Evolutionary conservation across 35 echinoderm and acorn worm species (phyloP), one percentile per base, ranked within the genome.

Genomic region (Strongylocentrotus purpuratus): DNA sequence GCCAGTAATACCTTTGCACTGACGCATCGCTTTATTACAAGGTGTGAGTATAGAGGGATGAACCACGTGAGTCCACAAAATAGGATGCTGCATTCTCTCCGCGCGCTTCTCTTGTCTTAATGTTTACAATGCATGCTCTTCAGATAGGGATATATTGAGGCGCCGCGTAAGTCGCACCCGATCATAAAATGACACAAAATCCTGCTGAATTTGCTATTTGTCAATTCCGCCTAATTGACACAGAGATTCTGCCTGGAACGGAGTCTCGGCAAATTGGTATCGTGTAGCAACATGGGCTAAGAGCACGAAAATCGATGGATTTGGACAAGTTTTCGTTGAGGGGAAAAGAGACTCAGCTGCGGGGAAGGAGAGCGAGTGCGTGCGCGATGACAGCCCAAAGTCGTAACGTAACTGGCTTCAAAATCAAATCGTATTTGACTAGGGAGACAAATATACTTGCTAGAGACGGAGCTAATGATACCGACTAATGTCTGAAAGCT

Each of bases 21-120:
- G 91, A 93, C 91, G 91, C 91, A 93, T 93, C 48, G 15, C 91
- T 93, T 93, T 93, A 93, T 93, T 93, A 93, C 31, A 47, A 93
- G 48, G 91, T 93, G 91, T 93, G 91, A 93, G 91, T 55, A 48
- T 48, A 31, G 17, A 89, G 20, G 41, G 20, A 31, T 33, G 33
- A 46, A 11, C 33, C 87, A 46, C 45, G 87, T 89, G 87, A 33
- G 32, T 89, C 25, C 18, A 46, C 5, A 28, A 11, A 46, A 89
- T 78, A 78, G 20, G 65, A n/a, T 28, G 65, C 0, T 7, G 65
- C 65, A 78, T 78, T 28, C 65, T n/a, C 65, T n/a, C 28, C 28
- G 65, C 65, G 20, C 28, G 65, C 65, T 78, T 78, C 20, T 78
- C 65, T n/a, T 78, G 52, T 18, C 65, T 28, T 28, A 78, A 78